phyloP scores from a whole-genome alignment of 2,113 vertebrate genomes.

The Albula goreensis region DNA sequence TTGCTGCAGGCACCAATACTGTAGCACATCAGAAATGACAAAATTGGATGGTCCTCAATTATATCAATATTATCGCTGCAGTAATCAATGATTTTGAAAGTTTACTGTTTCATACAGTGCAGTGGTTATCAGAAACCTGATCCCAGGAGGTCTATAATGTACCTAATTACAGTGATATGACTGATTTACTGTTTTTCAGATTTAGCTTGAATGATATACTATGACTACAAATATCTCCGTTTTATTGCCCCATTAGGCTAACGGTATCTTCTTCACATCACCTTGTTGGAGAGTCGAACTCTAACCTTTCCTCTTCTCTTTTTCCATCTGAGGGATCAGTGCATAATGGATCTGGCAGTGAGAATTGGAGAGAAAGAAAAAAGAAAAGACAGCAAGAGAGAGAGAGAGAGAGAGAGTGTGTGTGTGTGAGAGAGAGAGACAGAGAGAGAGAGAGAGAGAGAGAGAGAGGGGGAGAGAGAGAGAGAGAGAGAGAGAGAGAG shows the following conservation, averaged over 20 bases:
- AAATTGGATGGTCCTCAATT: too few species aligned
- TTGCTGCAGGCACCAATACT: too few species aligned
- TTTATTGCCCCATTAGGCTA: background rate
- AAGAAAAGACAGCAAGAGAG: conserved; percentile 19
- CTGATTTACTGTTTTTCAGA: background rate
- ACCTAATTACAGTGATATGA: background rate
- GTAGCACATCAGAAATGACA: too few species aligned
- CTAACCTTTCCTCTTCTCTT: background rate
- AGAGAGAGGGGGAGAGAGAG: conserved; percentile 25
- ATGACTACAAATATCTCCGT: background rate
- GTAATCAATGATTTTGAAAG: too few species aligned
- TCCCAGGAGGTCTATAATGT: background rate
- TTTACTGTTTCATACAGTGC: too few species aligned
- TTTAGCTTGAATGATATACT: background rate
- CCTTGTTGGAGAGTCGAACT: background rate
- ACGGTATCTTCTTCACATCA: background rate
- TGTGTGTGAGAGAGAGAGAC: too few species aligned
- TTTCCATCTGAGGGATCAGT: background rate
- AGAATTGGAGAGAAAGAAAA: conserved; percentile 1
- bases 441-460: conserved; percentile 3
- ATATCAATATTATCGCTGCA: too few species aligned
- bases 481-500: conserved; percentile 24
- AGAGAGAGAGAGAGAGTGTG: conserved; percentile 15
- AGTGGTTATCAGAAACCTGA: background rate
- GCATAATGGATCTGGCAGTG: background rate